phyloP scores from a whole-genome alignment of 2,888 invertebrate species.

The Dusona sp. region DNA sequence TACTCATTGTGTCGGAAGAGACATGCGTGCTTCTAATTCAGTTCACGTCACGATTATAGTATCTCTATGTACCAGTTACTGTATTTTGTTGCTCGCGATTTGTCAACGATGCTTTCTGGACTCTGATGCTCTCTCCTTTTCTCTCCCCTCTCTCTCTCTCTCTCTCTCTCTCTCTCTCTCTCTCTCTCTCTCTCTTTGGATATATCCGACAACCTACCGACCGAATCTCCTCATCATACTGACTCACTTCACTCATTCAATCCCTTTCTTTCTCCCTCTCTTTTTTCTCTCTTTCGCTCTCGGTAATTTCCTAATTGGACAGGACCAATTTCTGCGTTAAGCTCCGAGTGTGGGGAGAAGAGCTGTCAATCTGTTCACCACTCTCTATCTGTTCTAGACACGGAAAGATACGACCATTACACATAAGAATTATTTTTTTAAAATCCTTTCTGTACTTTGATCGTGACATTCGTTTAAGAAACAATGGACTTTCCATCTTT shows the following conservation, averaged over 20 bases:
- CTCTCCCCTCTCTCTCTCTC: neutral
- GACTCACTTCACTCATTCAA: conserved; percentile 57
- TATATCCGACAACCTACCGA: conserved; percentile 58
- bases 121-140: neutral
- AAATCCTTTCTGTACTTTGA: neutral
- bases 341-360: conserved; percentile 54
- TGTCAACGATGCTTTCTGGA: conserved; percentile 47
- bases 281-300: conserved; percentile 48
- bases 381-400: conserved; percentile 45
- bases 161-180: neutral
- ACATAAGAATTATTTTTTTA: neutral
- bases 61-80: conserved; percentile 52
- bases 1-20: conserved; percentile 59
- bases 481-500: neutral
- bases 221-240: conserved; percentile 64
- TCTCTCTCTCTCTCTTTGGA: neutral
- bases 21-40: conserved; percentile 62
- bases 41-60: conserved; percentile 55
- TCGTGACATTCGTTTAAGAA: neutral
- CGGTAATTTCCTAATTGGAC: conserved; percentile 75
- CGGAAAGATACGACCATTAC: conserved; percentile 11
- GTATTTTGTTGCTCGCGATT: conserved; percentile 50
- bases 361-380: conserved; percentile 58
- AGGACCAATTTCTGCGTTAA: conserved; percentile 78
- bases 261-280: conserved; percentile 48